phyloP scores from a whole-genome alignment of 2,888 invertebrate genomes.

The Drosophila hamatofila region DNA sequence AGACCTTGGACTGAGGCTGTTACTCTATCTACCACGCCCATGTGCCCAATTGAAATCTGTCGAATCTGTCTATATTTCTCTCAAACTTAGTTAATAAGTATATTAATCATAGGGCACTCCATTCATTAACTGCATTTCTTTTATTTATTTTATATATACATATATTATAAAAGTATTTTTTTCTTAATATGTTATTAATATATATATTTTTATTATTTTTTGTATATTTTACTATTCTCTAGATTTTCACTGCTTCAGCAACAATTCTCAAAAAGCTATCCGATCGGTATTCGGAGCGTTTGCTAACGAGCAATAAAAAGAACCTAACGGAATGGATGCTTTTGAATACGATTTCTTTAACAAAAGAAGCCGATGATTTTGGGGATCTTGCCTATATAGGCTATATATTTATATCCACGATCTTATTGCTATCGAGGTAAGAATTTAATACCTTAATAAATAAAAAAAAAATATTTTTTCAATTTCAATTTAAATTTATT shows the following conservation, averaged over 20 bases:
- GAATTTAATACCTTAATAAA: background rate
- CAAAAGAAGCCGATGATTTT: conserved; percentile 68
- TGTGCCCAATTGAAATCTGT: background rate
- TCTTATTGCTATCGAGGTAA: conserved; percentile 62
- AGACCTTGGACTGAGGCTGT: background rate
- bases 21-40: background rate
- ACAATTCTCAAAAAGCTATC: conserved; percentile 64
- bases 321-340: conserved; percentile 60
- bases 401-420: conserved; percentile 59
- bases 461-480: too few species aligned
- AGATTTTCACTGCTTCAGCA: conserved; percentile 46
- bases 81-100: too few species aligned
- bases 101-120: too few species aligned
- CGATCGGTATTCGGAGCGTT: conserved; percentile 65
- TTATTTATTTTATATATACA: background rate
- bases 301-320: conserved; percentile 54
- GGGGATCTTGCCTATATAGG: conserved; percentile 54
- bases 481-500: too few species aligned
- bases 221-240: background rate
- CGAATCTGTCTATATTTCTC: too few species aligned
- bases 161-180: background rate
- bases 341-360: conserved; percentile 58
- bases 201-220: background rate
- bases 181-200: background rate
- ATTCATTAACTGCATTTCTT: too few species aligned